Evolutionary conservation across 2,888 invertebrate species (phyloP).

Genomic region (Elaeidobius kamerunicus): DNA sequence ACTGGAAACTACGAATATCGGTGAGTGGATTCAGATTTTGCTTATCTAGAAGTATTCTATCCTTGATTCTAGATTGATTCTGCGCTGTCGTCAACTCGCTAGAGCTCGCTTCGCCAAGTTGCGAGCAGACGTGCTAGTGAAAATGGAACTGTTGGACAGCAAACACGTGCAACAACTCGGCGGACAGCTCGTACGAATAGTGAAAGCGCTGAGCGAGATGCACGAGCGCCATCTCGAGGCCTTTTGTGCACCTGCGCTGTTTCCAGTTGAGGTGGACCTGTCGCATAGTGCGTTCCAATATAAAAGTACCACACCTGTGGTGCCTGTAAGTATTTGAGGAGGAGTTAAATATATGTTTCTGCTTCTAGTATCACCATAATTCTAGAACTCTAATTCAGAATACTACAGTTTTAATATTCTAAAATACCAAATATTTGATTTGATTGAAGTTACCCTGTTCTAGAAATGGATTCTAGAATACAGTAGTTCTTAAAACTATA

Average conservation of each 20-base stretch:
- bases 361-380: too few species aligned
- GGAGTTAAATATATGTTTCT: too few species aligned
- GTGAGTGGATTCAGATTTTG: conserved; percentile 37
- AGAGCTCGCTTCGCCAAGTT: conserved; percentile 79
- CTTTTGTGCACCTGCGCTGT: conserved; percentile 73
- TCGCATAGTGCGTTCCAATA: conserved; percentile 91
- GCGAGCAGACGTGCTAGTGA: conserved; percentile 90
- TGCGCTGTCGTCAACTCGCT: conserved; percentile 95
- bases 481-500: too few species aligned
- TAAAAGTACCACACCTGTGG: conserved; percentile 59
- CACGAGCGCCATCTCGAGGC: conserved; percentile 62
- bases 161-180: conserved; percentile 98
- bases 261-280: conserved; percentile 95
- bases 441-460: too few species aligned
- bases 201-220: conserved; percentile 71
- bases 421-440: too few species aligned
- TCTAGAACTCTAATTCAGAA: too few species aligned
- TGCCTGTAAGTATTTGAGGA: conserved; percentile 45
- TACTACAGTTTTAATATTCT: too few species aligned
- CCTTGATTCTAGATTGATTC: conserved; percentile 73
- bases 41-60: too few species aligned
- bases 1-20: conserved; percentile 99
- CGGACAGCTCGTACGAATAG: conserved; percentile 76
- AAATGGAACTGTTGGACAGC: conserved; percentile 94
- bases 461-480: too few species aligned